Evolutionary conservation across 2,113 vertebrate species (phyloP), one percentile per base, ranked within the genome.

Genomic region (Cepphus grylle): DNA sequence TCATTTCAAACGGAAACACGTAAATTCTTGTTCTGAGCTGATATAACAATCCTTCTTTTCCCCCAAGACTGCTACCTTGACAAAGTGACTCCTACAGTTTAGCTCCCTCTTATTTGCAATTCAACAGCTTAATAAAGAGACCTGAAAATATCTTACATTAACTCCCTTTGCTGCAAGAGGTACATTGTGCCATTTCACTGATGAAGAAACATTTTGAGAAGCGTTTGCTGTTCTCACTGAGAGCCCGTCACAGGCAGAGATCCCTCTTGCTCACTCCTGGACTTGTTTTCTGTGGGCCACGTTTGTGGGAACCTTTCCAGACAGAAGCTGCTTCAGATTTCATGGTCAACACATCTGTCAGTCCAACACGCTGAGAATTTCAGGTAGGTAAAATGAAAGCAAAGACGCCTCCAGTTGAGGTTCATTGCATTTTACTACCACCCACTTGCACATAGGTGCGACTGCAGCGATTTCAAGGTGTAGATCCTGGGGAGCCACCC

Each of bases 261-360:
- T 53, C 30, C 11, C 17, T 47, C 17, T 80, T 84, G 49, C 23
- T 84, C 20, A 45, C 8, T 58, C 15, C 50, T 42, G 45, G 17
- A 19, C 25, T 79, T 40, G 15, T 80, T 85, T 53, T 52, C 36
- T 4, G 14, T 45, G 12, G 40, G 30, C 22, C 47, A 8, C 40
- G 10, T 77, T 65, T 83, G 30, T 66, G 32, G 45, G 59, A 88
- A 84, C 6, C 5, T 77, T 92, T 94, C 82, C 42, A 78, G 26
- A 13, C 29, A 96, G 81, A 78, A 88, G 67, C 50, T 84, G 50
- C 38, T 91, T 94, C 80, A 72, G 30, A 78, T 91, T 96, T 81
- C 43, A 49, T 0, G 0, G 47, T 50, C 40, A 80, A 43, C 42
- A 23, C 26, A 66, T 71, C 34, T 19, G 34, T 69, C 70, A 52